Base-by-base conservation (phyloP, 2,113 vertebrate species). In the Boulengeromyrus knoepffleri region DNA sequence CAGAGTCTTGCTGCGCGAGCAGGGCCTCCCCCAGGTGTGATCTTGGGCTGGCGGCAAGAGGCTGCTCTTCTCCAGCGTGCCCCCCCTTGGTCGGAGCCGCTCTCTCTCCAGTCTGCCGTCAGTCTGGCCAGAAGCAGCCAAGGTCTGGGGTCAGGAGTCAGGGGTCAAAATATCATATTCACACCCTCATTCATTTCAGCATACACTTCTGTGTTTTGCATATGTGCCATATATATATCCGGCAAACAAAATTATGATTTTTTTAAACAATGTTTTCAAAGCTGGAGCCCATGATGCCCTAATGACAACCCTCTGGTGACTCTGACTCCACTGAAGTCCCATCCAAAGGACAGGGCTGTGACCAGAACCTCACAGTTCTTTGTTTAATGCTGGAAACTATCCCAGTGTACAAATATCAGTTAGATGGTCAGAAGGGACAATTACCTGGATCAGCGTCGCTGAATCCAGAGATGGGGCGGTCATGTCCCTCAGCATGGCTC, bases 401-500 rank as follows among this genome's bases (percentile, higher is more conserved):
- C 13, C 62, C 27, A 31, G 62, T 52, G 9, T 31, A 15, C 46
- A 50, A 17, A 17, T 3, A 10, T 50, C 45, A 50, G 47, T 6
- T 5, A 52, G 10, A 52, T 47, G 42, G 85, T 86, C n/a, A 9
- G n/a, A n/a, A 50, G 46, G 12, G 24, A 50, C 39, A 21, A n/a
- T 52, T 94, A 97, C 97, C 96, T 97, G 95, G 91, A 93, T 94
- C 36, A 95, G 39, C 88, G 93, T 92, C 3, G 95, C 92, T 21
- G 93, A 95, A 90, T 96, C 94, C 90, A 96, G 94, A 92, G 96
- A 95, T 5, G 97, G 95, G 27, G 96, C 94, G 36, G 96, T 96
- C 93, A 93, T 95, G 87, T 96, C 96, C 94, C 95, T 95, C 27
- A 95, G 94, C 88, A 97, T 93, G n/a, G 94, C 93, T 92, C 95